phyloP scores from a whole-genome alignment of 1,140 invertebrate genomes.

The Belonocnema kinseyi region DNA sequence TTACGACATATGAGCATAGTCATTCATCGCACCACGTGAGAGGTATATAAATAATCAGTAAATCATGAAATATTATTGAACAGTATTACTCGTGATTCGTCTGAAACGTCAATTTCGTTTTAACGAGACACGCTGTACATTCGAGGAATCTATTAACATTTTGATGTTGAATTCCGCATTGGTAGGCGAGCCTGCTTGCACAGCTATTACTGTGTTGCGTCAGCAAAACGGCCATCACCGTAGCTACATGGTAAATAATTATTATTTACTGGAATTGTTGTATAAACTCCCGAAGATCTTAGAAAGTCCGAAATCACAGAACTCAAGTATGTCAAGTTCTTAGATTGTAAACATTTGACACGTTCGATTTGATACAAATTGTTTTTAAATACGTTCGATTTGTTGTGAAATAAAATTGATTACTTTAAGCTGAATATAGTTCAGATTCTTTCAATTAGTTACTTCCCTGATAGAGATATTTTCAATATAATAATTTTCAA shows the following conservation, averaged over 20 bases:
- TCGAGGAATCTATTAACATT: slow-evolving; percentile 22
- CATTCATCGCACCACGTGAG: not conserved
- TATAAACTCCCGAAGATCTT: slow-evolving; percentile 5
- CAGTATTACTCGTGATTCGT: not conserved
- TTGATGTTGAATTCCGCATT: slow-evolving; percentile 23
- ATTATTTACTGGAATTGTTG: slow-evolving; percentile 10
- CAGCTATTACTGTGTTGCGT: slow-evolving; percentile 8
- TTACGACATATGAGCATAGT: no score
- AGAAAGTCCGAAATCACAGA: not conserved
- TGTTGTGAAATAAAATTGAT: no score
- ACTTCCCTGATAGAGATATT: no score
- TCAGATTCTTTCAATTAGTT: no score
- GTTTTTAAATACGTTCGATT: no score
- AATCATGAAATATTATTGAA: slow-evolving; percentile 5
- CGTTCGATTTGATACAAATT: no score
- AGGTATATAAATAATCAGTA: not conserved
- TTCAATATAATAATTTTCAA: no score
- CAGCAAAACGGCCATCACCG: slow-evolving; percentile 15
- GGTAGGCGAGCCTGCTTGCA: not conserved
- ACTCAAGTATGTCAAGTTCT: not conserved
- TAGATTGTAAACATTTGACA: no score
- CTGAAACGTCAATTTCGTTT: slow-evolving; percentile 7
- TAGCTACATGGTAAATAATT: slow-evolving; percentile 17
- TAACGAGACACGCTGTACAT: slow-evolving; percentile 23
- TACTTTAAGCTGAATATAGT: no score